These are phyloP conservation scores for Platypus cylindrus DNA, from an alignment of 2,888 invertebrate genomes.

Conservation along the genomic window DNA sequence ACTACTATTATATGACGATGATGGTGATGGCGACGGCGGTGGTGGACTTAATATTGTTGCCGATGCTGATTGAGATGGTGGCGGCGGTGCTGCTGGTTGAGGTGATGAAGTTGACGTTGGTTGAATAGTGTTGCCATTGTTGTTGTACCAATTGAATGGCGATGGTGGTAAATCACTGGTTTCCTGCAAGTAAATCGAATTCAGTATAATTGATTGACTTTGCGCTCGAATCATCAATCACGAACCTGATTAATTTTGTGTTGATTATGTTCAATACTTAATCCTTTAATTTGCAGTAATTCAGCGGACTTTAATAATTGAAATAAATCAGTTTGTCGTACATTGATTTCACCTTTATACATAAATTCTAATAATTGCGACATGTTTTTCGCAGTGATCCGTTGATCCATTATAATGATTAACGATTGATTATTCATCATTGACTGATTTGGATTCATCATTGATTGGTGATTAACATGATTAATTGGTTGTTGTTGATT, in stretches of 20 bases:
- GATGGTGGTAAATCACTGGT: slow-evolving; percentile 23
- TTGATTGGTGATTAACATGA: no score
- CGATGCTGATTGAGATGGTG: slow-evolving; percentile 24
- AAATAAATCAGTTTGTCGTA: slow-evolving; percentile 81
- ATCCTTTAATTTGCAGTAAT: slow-evolving; percentile 73
- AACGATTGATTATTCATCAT: slow-evolving; percentile 70
- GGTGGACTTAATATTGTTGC: slow-evolving; percentile 33
- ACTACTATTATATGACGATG: no score
- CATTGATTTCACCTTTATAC: slow-evolving; percentile 90
- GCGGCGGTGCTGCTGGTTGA: slow-evolving; percentile 31
- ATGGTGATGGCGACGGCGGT: slow-evolving; percentile 18
- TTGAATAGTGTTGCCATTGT: no score
- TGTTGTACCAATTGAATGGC: slow-evolving; percentile 18
- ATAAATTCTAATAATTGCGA: slow-evolving; percentile 82
- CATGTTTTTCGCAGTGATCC: slow-evolving; percentile 84
- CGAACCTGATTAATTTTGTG: no score
- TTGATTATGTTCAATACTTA: slow-evolving; percentile 63
- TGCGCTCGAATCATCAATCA: no score
- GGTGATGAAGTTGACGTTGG: slow-evolving; percentile 4
- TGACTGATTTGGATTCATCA: no score
- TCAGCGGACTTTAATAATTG: slow-evolving; percentile 86
- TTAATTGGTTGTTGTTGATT: no score
- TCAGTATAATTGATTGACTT: slow-evolving; percentile 36
- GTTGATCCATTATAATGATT: slow-evolving; percentile 79
- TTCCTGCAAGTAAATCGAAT: no score